These are phyloP conservation scores for Heteractis magnifica DNA, from an alignment of 92 coral and sea anemone species.

Conservation along the genomic window DNA sequence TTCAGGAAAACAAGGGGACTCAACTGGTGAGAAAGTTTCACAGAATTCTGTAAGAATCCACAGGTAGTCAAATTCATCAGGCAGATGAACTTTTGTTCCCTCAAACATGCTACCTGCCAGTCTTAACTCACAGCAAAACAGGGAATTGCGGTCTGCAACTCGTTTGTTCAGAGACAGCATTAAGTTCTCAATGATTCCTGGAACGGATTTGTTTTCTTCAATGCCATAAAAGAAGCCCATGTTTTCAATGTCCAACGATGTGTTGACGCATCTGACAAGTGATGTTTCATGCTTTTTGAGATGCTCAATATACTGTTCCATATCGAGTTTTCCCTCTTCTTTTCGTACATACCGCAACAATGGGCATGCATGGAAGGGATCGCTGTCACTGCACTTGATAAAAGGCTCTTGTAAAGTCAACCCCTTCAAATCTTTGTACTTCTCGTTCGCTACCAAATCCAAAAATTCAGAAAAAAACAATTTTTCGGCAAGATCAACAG, in stretches of 20 bases:
- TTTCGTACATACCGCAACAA: conserved; percentile 20
- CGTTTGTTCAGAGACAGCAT: conserved; percentile 31
- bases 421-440: conserved; percentile 24
- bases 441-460: conserved; percentile 44
- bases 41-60: conserved; percentile 35
- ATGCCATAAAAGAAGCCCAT: conserved; percentile 38
- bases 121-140: conserved; percentile 26
- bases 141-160: conserved; percentile 30
- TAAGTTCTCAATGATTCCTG: conserved; percentile 13
- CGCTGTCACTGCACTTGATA: conserved; percentile 22
- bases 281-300: conserved; percentile 24
- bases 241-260: conserved; percentile 27
- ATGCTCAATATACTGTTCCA: conserved; percentile 29
- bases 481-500: conserved; percentile 36
- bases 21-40: conserved; percentile 32
- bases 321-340: conserved; percentile 22
- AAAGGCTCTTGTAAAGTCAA: conserved; percentile 29
- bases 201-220: conserved; percentile 32
- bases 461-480: conserved; percentile 19
- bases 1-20: conserved; percentile 31
- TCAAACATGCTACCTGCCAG: conserved; percentile 36
- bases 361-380: conserved; percentile 33
- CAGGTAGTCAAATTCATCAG: conserved; percentile 39
- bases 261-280: conserved; percentile 27
- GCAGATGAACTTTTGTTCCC: conserved; percentile 29